Evolutionary conservation across 2,888 invertebrate species (phyloP).

Genomic region (Lydus trimaculatus): DNA sequence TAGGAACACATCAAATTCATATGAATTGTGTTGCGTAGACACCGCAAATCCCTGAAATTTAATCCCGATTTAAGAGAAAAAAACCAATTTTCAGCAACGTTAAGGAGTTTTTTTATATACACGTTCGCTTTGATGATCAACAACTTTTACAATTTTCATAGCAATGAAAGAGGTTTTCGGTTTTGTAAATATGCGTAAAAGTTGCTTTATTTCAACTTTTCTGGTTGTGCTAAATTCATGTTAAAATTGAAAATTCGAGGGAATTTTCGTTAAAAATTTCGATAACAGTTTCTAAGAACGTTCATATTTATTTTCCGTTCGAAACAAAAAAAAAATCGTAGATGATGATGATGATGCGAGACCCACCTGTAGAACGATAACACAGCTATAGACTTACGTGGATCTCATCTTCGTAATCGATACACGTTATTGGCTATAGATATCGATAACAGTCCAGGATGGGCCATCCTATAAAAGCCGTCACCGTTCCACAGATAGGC

Average conservation of each 20-base stretch:
- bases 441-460: constrained; percentile 26
- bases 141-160: background rate
- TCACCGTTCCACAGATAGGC: background rate
- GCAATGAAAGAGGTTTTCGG: too few relatives aligned
- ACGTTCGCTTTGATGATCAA: background rate
- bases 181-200: too few relatives aligned
- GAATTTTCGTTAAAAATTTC: background rate
- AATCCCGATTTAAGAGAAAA: constrained; percentile 17
- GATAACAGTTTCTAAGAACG: background rate
- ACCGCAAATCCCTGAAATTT: constrained; percentile 82
- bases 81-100: background rate
- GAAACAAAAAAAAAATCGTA: background rate
- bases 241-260: too few relatives aligned
- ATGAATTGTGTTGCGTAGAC: constrained; percentile 90
- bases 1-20: constrained; percentile 93
- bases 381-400: constrained; percentile 16
- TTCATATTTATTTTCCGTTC: constrained; percentile 23
- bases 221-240: too few relatives aligned
- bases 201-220: too few relatives aligned
- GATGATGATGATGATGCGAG: constrained; percentile 15
- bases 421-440: constrained; percentile 30
- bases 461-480: constrained; percentile 24
- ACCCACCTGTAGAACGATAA: constrained; percentile 22
- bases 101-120: background rate
- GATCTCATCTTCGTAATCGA: constrained; percentile 17